A percentile compares a stretch with the other conserved stretches of the same genome.
phyloP scores from a whole-genome alignment of 1,140 invertebrate genomes.

The Xylocopa sonorina region DNA sequence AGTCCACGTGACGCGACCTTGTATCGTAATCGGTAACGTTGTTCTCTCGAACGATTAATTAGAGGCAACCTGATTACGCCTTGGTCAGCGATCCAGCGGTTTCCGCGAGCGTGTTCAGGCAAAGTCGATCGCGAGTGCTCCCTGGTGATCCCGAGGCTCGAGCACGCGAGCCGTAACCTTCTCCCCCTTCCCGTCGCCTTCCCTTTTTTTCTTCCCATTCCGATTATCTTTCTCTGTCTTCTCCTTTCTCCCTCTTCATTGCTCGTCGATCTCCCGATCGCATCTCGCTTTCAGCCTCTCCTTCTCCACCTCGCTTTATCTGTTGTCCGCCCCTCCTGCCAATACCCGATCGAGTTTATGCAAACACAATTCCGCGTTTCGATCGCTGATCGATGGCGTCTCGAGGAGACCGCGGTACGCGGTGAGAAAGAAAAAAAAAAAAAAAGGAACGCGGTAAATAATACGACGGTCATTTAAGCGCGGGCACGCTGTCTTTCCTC shows the following conservation, averaged over 20 bases:
- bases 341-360: background rate
- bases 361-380: background rate
- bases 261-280: too few relatives aligned
- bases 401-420: background rate
- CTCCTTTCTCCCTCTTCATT: background rate
- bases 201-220: background rate
- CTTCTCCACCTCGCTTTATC: too few relatives aligned
- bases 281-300: too few relatives aligned
- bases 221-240: background rate
- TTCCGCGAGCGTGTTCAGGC: slow-evolving; percentile 13
- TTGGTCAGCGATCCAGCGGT: background rate
- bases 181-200: slow-evolving; percentile 31
- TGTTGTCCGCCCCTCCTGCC: too few relatives aligned
- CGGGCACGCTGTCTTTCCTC: background rate
- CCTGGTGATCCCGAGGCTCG: slow-evolving; percentile 46
- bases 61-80: too few relatives aligned
- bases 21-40: too few relatives aligned
- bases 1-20: too few relatives aligned
- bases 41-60: too few relatives aligned
- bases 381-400: background rate
- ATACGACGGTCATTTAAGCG: background rate
- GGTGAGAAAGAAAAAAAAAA: background rate
- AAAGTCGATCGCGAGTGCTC: slow-evolving; percentile 19
- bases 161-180: slow-evolving; percentile 57
- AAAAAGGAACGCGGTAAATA: too few relatives aligned